Evolutionary conservation across 1,140 invertebrate genomes (phyloP).

Genomic region (Diuraphis noxia): DNA sequence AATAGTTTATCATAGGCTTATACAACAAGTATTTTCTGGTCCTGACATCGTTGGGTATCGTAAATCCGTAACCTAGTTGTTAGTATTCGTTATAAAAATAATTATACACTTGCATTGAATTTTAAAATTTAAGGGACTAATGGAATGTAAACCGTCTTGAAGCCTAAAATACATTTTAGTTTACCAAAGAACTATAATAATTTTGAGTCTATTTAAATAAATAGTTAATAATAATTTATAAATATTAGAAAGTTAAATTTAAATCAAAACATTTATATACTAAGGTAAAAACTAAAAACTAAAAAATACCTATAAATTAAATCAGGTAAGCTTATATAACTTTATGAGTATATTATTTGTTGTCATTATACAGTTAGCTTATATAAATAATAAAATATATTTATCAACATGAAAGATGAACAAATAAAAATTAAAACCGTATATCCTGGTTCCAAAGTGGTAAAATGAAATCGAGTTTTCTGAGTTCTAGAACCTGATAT

Average conservation of each 20-base stretch:
- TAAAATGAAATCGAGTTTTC: background rate
- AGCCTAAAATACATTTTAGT: background rate
- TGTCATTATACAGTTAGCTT: background rate
- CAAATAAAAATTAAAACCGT: background rate
- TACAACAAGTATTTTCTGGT: background rate
- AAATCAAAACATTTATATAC: background rate
- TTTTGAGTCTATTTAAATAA: background rate
- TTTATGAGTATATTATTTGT: background rate
- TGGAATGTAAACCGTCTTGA: background rate
- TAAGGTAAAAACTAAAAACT: too few relatives aligned
- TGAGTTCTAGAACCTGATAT: background rate
- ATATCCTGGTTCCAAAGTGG: background rate
- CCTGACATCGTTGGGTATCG: background rate
- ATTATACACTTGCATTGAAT: background rate
- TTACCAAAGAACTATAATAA: background rate
- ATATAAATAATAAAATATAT: slow-evolving; percentile 2
- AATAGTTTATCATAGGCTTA: too few relatives aligned
- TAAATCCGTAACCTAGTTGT: slow-evolving; percentile 16
- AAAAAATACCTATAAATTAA: background rate
- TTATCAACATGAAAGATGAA: background rate
- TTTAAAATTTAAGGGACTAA: background rate
- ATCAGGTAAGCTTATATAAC: background rate
- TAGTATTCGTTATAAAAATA: slow-evolving; percentile 36
- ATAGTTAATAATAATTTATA: background rate
- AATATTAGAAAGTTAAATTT: background rate